Evolutionary conservation across 2,888 invertebrate species (phyloP).

Genomic region (Polyploca ridens): DNA sequence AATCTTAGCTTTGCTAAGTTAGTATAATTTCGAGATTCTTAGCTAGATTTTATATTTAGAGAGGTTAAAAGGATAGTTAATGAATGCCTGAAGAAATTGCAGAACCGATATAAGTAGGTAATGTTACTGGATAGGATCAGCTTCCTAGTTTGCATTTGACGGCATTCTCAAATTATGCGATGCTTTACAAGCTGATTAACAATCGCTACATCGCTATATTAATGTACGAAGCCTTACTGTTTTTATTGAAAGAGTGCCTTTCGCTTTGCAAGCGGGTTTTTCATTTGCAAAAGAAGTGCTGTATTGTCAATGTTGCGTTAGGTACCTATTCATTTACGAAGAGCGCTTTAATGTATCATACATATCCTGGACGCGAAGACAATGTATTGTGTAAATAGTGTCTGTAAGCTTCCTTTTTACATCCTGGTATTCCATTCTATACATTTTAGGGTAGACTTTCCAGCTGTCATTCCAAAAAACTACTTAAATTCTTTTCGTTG

Average conservation of each 20-base stretch:
- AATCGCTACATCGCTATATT: constrained; percentile 39
- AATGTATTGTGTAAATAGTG: neutral
- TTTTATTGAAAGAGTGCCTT: constrained; percentile 60
- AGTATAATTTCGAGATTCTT: no score
- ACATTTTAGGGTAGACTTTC: neutral
- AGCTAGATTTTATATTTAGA: no score
- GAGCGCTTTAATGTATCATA: constrained; percentile 14
- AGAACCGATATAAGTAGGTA: no score
- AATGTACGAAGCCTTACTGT: constrained; percentile 33
- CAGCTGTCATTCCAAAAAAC: no score
- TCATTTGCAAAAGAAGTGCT: constrained; percentile 61
- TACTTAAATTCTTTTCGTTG: no score
- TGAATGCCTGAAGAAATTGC: no score
- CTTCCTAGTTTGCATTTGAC: no score
- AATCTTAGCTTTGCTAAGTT: no score
- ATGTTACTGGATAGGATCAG: no score
- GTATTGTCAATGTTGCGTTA: constrained; percentile 34
- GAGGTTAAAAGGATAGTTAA: no score
- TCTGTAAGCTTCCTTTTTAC: neutral
- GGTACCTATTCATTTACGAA: constrained; percentile 42
- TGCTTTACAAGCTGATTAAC: neutral
- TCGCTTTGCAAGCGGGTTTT: constrained; percentile 63
- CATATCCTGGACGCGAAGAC: neutral
- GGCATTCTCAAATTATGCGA: neutral
- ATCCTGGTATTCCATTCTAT: neutral